Conservation (phyloP, 2,113 vertebrate genomes). For the Mobula hypostoma region DNA sequence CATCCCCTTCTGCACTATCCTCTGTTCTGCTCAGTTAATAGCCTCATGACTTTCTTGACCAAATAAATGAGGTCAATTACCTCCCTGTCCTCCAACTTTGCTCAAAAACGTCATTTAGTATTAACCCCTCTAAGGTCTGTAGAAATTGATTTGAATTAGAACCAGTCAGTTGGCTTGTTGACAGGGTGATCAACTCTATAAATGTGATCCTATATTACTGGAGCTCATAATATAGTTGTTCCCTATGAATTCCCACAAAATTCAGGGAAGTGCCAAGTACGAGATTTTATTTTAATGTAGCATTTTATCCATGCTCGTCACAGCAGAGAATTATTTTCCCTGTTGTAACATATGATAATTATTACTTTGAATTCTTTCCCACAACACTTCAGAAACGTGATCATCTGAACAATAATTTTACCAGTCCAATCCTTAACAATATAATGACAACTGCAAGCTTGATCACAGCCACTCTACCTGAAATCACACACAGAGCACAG, state of each 20-base stretch:
- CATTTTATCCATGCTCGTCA: neutral
- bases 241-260: neutral
- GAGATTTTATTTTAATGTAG: neutral
- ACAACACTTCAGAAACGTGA: too few species aligned
- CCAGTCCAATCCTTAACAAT: too few species aligned
- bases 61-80: neutral
- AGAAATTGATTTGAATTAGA: neutral
- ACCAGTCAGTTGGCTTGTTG: neutral
- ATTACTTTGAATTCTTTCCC: too few species aligned
- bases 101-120: neutral
- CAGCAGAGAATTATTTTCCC: too few species aligned
- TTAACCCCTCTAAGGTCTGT: neutral
- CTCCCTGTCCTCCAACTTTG: neutral
- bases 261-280: neutral
- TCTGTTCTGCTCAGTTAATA: neutral
- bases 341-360: too few species aligned
- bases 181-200: neutral
- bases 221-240: neutral
- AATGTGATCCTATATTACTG: neutral
- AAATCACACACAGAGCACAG: too few species aligned
- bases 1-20: neutral
- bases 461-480: too few species aligned
- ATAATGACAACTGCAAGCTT: too few species aligned
- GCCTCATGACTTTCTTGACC: neutral
- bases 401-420: too few species aligned